Base-by-base conservation (phyloP, 2,888 invertebrate genomes). In the Siphlonurus alternatus region DNA sequence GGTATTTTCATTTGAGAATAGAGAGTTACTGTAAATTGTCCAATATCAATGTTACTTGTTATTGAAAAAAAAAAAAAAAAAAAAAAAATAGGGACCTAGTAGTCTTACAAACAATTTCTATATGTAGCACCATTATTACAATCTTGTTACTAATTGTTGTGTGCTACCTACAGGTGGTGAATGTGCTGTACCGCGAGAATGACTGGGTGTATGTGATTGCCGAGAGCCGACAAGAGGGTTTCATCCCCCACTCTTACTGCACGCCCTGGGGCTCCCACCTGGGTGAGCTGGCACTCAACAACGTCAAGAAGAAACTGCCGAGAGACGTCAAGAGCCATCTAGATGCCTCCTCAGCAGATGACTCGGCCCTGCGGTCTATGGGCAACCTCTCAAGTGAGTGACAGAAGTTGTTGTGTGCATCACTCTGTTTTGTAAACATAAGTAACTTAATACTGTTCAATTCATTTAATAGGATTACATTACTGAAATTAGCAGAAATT, bases 121-220 rank as follows among this genome's bases (percentile, higher is more conserved):
- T n/a, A n/a, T n/a, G n/a, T n/a, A n/a, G n/a, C n/a, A n/a, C n/a
- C n/a, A n/a, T n/a, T n/a, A n/a, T n/a, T n/a, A n/a, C n/a, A n/a
- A n/a, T n/a, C n/a, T n/a, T n/a, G n/a, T n/a, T n/a, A n/a, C n/a
- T n/a, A n/a, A n/a, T n/a, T n/a, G n/a, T 19, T 64, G 23, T 23
- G 24, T 67, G 65, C 59, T 65, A 62, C 67, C 76, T 74, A 56
- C 73, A 85, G 82, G 85, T 93, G 72, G 94, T 95, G n/a, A 93
- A 93, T 77, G 88, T 95, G 67, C 77, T 96, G 67, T 96, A 96
- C 76, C 82, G 93, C 69, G 96, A 96, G 76, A 94, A 95, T 73
- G 95, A 96, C 76, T 96, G 96, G 96, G 93, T 94, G 7, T 96
- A 96, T 77, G 94, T 96, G 1, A 92, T 95, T 73, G 87, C 91